Base-by-base conservation (phyloP, 2,113 vertebrate genomes). In the Pedionomus torquatus region DNA sequence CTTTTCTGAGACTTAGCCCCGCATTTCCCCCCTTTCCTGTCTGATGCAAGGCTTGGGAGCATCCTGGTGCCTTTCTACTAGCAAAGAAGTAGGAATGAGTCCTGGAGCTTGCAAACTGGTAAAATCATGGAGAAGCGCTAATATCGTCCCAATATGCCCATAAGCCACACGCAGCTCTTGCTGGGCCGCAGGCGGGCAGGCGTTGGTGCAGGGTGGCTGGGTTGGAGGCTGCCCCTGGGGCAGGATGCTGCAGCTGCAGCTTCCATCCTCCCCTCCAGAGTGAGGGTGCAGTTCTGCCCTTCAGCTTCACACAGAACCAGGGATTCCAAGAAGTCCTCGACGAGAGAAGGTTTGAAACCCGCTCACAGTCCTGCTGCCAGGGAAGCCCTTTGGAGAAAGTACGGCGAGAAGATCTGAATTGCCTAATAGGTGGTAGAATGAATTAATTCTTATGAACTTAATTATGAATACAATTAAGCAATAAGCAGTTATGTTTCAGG, bases 331-430 rank as follows among this genome's bases (percentile, higher is more conserved):
- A 48, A 57, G 10, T n/a, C 28, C 63, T 43, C 25, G 5, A 7
- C 28, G 23, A 64, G 33, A 18, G 17, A 69, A 68, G 37, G 12
- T 15, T 16, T 48, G 44, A 75, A 79, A 84, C 37, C 19, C 33
- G 13, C 11, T 35, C 14, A 24, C 35, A 10, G 54, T 1, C 11
- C 4, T 0, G 0, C 77, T 63, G 37, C 31, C 13, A 13, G 2
- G 31, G 55, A 7, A n/a, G 25, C 72, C 9, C 5, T 69, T 83
- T 49, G 33, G 39, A 57, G 48, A 71, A 66, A 64, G 10, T 1
- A 21, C 4, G 4, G 13, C n/a, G 15, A 30, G 30, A 79, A 39
- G 15, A 55, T 93, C 65, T 66, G 31, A 70, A n/a, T 37, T 63
- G 10, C 30, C 13, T 37, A 48, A 8, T 25, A 46, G 8, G 18